phyloP scores from a whole-genome alignment of 1,140 invertebrate genomes.

The Ceratosolen fusciceps region DNA sequence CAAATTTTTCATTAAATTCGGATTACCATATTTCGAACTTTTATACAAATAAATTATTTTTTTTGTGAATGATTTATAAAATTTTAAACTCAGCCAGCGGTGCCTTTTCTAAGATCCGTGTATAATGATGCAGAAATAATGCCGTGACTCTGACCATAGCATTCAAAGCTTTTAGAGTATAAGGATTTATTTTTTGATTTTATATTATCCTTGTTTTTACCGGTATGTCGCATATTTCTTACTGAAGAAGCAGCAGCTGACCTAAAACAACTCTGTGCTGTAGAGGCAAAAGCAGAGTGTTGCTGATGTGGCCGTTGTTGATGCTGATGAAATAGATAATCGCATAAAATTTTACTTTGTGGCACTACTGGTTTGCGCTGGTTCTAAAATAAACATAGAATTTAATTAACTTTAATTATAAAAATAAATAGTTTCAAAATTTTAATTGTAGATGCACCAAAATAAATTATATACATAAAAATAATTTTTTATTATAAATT shows the following conservation, averaged over 20 bases:
- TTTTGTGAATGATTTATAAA: no score
- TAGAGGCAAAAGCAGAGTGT: neutral
- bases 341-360: neutral
- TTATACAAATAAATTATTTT: no score
- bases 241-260: slow-evolving; percentile 31
- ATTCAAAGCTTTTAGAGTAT: slow-evolving; percentile 51
- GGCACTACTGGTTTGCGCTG: neutral
- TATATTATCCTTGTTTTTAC: slow-evolving; percentile 50
- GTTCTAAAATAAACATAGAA: slow-evolving; percentile 14
- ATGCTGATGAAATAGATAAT: slow-evolving; percentile 13
- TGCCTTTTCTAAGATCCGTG: slow-evolving; percentile 60
- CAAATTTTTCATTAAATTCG: no score
- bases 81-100: slow-evolving; percentile 50
- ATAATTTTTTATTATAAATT: no score
- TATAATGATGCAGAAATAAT: slow-evolving; percentile 64
- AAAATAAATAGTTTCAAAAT: no score
- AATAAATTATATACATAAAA: no score
- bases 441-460: no score
- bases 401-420: no score
- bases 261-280: slow-evolving; percentile 33
- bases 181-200: slow-evolving; percentile 44
- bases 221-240: slow-evolving; percentile 35
- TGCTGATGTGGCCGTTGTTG: slow-evolving; percentile 1
- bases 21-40: no score
- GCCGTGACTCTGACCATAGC: slow-evolving; percentile 60